Evolutionary conservation across 2,888 invertebrate species (phyloP).

Genomic region (Drosophila anceps): DNA sequence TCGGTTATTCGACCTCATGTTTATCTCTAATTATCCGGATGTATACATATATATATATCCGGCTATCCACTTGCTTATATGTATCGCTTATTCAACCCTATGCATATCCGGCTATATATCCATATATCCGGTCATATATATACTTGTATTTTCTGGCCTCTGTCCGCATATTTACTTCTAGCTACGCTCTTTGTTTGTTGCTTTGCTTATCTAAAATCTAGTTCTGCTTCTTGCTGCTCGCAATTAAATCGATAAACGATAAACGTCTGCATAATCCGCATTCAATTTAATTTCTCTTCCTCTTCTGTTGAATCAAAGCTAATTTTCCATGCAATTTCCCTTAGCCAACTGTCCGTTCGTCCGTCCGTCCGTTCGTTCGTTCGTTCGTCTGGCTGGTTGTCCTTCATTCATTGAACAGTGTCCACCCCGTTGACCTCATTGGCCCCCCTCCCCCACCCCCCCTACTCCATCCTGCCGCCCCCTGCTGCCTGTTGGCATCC

Average conservation of each 20-base stretch:
- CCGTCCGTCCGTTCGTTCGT: neutral
- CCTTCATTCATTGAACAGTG: conserved; percentile 5
- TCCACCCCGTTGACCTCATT: conserved; percentile 13
- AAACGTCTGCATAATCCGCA: neutral
- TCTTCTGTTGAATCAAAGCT: conserved; percentile 42
- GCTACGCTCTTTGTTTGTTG: neutral
- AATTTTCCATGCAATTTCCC: conserved; percentile 76
- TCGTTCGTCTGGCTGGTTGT: neutral
- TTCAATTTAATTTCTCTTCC: conserved; percentile 1
- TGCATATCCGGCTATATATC: neutral
- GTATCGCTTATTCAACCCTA: too few species aligned
- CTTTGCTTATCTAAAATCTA: neutral
- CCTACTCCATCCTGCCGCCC: neutral
- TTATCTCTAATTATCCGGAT: too few species aligned
- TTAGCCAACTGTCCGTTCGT: conserved; percentile 1
- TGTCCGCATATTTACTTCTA: neutral
- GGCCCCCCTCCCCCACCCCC: neutral
- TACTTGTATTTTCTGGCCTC: neutral
- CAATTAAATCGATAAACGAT: conserved; percentile 8
- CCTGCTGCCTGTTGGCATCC: conserved; percentile 21
- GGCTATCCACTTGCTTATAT: neutral
- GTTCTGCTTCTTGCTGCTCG: neutral
- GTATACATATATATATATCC: neutral
- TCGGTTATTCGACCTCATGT: neutral
- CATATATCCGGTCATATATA: neutral